These are phyloP conservation scores for Acleris holmiana DNA, from an alignment of 2,888 invertebrate genomes.

Conservation along the genomic window DNA sequence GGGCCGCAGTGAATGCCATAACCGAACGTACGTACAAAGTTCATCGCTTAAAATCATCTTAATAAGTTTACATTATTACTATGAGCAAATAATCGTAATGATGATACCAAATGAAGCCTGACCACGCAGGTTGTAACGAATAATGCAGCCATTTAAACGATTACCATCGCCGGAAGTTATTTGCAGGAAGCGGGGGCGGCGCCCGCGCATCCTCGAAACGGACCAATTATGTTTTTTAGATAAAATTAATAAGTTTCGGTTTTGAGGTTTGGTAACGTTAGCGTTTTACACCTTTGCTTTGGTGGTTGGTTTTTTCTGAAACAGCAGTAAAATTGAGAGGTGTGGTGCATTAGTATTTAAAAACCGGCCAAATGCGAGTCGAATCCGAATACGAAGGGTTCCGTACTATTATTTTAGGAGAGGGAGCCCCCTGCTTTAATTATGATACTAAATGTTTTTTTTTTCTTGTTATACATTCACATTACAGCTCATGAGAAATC, in stretches of 20 bases:
- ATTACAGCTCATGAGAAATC: no score
- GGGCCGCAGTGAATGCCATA: neutral
- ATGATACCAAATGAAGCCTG: constrained; percentile 69
- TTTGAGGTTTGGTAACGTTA: constrained; percentile 16
- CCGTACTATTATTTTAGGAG: no score
- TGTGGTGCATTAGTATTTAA: no score
- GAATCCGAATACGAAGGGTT: no score
- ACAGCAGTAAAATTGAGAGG: no score
- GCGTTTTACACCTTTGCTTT: constrained; percentile 23
- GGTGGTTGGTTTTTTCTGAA: no score
- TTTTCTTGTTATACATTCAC: no score
- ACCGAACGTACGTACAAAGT: neutral
- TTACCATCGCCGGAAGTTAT: constrained; percentile 71
- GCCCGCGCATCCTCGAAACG: constrained; percentile 58
- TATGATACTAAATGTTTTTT: no score
- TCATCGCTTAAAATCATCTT: constrained; percentile 7
- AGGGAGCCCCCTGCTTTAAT: no score
- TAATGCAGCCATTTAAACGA: constrained; percentile 66
- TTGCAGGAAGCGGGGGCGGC: constrained; percentile 76
- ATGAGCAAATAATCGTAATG: constrained; percentile 45
- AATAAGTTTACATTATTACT: constrained; percentile 37
- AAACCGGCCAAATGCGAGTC: no score
- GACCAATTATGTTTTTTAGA: constrained; percentile 38
- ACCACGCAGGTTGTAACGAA: constrained; percentile 71
- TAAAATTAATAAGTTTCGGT: constrained; percentile 37